Percentiles rank a stretch among this genome's conserved stretches.
phyloP scores from a whole-genome alignment of 2,113 vertebrate species.

The Telmatochromis brachygnathus region DNA sequence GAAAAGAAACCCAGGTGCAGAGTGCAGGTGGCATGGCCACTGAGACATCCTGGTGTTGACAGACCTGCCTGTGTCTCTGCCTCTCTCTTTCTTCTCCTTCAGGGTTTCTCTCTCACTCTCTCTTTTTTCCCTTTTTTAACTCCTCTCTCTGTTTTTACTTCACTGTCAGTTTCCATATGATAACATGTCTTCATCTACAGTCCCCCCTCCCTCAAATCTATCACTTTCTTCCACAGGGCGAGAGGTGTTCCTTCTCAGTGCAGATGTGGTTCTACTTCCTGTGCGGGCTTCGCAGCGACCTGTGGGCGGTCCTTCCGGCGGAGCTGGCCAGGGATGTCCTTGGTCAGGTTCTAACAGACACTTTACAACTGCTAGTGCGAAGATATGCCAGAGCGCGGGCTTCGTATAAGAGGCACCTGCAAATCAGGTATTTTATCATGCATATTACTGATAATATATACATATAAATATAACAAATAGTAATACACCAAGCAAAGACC shows the following conservation, averaged over 20 bases:
- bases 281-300: slow-evolving; percentile 83
- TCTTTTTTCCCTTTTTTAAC: slow-evolving; percentile 34
- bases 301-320: slow-evolving; percentile 81
- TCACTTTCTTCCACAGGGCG: slow-evolving; percentile 78
- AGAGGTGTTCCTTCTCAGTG: slow-evolving; percentile 92
- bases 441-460: neutral
- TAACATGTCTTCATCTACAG: slow-evolving; percentile 34
- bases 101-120: neutral
- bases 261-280: slow-evolving; percentile 99
- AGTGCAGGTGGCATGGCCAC: slow-evolving; percentile 66
- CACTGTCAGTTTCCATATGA: slow-evolving; percentile 26
- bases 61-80: slow-evolving; percentile 34
- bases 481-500: neutral
- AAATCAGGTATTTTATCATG: slow-evolving; percentile 80
- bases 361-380: slow-evolving; percentile 78
- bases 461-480: neutral
- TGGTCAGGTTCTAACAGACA: slow-evolving; percentile 80
- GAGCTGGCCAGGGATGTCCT: slow-evolving; percentile 78
- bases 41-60: slow-evolving; percentile 56
- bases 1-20: slow-evolving; percentile 64
- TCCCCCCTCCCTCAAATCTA: neutral
- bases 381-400: slow-evolving; percentile 82
- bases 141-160: slow-evolving; percentile 37
- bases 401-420: slow-evolving; percentile 83
- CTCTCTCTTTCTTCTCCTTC: slow-evolving; percentile 23